Evolutionary conservation across 1,140 invertebrate genomes (phyloP).

Genomic region (Cotesia glomerata): DNA sequence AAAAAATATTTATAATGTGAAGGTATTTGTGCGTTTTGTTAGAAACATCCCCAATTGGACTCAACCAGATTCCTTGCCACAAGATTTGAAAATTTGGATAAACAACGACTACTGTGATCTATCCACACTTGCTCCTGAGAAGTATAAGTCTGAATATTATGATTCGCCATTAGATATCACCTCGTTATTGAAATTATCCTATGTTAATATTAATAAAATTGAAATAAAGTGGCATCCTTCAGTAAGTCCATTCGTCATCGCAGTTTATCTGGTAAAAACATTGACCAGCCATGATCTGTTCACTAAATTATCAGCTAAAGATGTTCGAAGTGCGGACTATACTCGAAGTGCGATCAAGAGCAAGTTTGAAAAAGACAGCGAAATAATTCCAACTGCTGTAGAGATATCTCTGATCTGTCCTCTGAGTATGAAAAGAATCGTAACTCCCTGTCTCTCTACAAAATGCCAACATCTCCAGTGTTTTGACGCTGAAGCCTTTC

Average conservation of each 20-base stretch:
- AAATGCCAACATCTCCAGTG: constrained; percentile 96
- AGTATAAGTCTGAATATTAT: too few species aligned
- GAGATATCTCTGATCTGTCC: constrained; percentile 93
- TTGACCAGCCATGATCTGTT: constrained; percentile 83
- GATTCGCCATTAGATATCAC: too few species aligned
- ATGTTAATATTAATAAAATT: too few species aligned
- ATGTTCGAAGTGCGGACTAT: constrained; percentile 85
- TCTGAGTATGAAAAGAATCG: constrained; percentile 93
- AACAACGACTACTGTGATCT: too few species aligned
- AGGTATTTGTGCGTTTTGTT: too few species aligned
- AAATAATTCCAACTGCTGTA: constrained; percentile 93
- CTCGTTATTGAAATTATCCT: too few species aligned
- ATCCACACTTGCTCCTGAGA: too few species aligned
- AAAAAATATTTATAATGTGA: too few species aligned
- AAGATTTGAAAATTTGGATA: too few species aligned
- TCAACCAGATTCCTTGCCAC: too few species aligned
- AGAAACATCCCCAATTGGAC: too few species aligned
- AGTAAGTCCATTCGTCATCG: constrained; percentile 82
- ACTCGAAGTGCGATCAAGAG: constrained; percentile 92
- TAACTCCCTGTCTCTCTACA: constrained; percentile 84
- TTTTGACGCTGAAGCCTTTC: constrained; percentile 93
- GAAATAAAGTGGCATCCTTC: too few species aligned
- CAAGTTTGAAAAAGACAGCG: constrained; percentile 90
- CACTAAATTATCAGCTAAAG: constrained; percentile 84
- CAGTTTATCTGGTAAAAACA: constrained; percentile 88